Evolutionary conservation across 2,797 vertebrate genomes (phyloP), one percentile per base, ranked within the genome.

Genomic region (Acipenser oxyrinchus): DNA sequence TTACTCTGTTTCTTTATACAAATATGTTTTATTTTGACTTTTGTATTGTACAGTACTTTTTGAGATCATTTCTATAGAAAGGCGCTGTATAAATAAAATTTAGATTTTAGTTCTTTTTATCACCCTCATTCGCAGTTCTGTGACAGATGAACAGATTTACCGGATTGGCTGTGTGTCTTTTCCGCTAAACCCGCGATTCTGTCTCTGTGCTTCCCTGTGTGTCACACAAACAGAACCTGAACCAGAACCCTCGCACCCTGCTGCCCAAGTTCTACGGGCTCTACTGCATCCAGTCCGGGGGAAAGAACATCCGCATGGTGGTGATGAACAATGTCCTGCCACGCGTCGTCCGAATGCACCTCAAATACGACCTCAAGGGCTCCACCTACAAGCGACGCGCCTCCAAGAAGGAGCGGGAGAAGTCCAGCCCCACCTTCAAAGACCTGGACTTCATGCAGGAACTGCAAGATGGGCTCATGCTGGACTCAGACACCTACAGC

Each of bases 261-360:
- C 88, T 99, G 76, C 96, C 96, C 23, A 99, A 99, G 84, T 99
- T 99, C 76, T 99, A 97, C 0, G 96, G 96, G 63, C 89, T 98
- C 64, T 99, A 98, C 79, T 99, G 96, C 0, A 92, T 99, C 71
- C 96, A 99, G 70, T 95, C 93, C 0, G 96, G 95, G 0, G 95
- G 96, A 64, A 98, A 96, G 81, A 99, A 99, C 85, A 99, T 99
- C 81, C 86, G 96, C 0, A 84, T 99, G 9, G 91, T 93, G 0
- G 96, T 95, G 64, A 99, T 99, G 96, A 99, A 99, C 88, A 99
- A 99, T 48, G 89, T 98, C 62, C 81, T 99, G 71, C 96, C 96
- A 0, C 91, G 96, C 0, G 92, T 92, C 0, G 90, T 98, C 15
- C 91, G 92, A 74, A 97, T 99, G 96, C 96, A 99, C 82, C 90